Percentiles rank a stretch among this genome's conserved stretches.
These are phyloP conservation scores for Enteromius anoplus DNA, from an alignment of 2,797 vertebrate species.

Conservation along the genomic window DNA sequence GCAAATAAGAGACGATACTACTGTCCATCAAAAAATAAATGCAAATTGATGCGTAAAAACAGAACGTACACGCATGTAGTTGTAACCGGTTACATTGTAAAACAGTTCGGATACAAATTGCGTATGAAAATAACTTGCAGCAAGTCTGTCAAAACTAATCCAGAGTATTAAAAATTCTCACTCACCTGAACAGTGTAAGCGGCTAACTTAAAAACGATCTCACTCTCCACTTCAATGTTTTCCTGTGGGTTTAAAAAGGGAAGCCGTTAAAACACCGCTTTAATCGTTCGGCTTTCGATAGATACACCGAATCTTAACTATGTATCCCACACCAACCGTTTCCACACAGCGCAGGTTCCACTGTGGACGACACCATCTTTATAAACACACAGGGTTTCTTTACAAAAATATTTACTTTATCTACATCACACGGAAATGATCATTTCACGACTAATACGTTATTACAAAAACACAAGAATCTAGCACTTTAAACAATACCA, in stretches of 20 bases:
- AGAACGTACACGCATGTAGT: too few relatives aligned
- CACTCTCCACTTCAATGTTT: conserved; percentile 89
- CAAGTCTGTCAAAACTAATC: conserved; percentile 39
- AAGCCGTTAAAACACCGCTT: not conserved
- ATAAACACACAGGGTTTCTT: not conserved
- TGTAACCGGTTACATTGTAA: not conserved
- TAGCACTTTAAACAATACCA: not conserved
- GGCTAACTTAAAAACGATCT: conserved; percentile 90
- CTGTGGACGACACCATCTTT: conserved; percentile 81
- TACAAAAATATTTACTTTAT: not conserved
- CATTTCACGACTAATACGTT: accelerated
- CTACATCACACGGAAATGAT: not conserved
- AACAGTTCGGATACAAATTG: conserved; percentile 54
- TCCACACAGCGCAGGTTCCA: conserved; percentile 75
- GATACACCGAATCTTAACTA: conserved; percentile 20
- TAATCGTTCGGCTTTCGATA: accelerated
- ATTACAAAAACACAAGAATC: not conserved
- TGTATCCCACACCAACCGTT: conserved; percentile 41
- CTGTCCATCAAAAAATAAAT: not conserved
- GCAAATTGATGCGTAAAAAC: not conserved
- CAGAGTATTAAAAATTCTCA: not conserved
- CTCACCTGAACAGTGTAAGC: conserved; percentile 95
- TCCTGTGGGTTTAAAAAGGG: conserved; percentile 76
- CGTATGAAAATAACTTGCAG: conserved; percentile 23
- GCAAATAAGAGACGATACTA: not conserved